Conservation (phyloP, 2,113 vertebrate species). For the Megaceryle torquata region DNA sequence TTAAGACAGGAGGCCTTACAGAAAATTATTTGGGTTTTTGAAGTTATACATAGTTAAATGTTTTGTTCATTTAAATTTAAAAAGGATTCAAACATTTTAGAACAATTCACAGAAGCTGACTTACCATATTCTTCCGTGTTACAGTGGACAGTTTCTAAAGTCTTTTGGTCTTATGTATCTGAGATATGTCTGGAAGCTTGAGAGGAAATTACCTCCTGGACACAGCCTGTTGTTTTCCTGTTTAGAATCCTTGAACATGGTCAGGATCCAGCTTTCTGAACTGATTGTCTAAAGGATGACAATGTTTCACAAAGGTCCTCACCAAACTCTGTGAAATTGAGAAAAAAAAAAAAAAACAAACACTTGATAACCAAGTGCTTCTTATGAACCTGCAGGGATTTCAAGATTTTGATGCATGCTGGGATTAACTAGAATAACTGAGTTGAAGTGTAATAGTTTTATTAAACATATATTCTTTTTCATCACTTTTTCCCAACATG, state of each 20-base stretch:
- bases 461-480: background rate
- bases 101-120: background rate
- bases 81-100: background rate
- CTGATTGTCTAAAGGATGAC: background rate
- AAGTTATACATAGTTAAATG: background rate
- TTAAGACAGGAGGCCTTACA: background rate
- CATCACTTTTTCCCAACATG: background rate
- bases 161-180: background rate
- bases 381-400: background rate
- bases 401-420: background rate
- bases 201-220: background rate
- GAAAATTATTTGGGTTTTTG: background rate
- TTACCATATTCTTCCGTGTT: background rate
- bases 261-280: background rate
- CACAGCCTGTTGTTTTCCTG: background rate
- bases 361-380: background rate
- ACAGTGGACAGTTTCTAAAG: background rate
- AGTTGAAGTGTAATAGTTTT: background rate
- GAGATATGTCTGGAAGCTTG: background rate
- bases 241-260: background rate
- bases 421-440: background rate
- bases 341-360: background rate
- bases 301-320: background rate
- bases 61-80: constrained; percentile 21
- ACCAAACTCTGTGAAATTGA: background rate